These are phyloP conservation scores for Neogale vison DNA, from an alignment of 2,113 vertebrate genomes.

Conservation along the genomic window DNA sequence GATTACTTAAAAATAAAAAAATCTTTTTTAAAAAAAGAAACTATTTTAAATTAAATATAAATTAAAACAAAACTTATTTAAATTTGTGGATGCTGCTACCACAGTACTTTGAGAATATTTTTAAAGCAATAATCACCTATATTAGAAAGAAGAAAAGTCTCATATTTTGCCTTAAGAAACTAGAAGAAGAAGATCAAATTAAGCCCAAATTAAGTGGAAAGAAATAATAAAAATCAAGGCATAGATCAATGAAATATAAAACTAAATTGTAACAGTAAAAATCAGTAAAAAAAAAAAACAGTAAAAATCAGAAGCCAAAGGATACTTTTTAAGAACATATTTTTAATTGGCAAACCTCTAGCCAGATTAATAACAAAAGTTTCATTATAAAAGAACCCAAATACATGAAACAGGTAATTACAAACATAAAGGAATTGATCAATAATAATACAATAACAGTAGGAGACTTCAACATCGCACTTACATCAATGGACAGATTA, in stretches of 20 bases:
- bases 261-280: background rate
- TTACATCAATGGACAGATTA: background rate
- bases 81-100: background rate
- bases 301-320: background rate
- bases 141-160: background rate
- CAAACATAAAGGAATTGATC: background rate
- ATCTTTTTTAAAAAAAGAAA: background rate
- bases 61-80: background rate
- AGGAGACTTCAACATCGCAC: background rate
- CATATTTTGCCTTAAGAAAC: background rate
- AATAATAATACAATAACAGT: background rate
- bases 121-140: background rate
- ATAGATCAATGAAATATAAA: slow-evolving; percentile 19
- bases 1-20: background rate
- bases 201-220: background rate
- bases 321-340: background rate
- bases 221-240: background rate
- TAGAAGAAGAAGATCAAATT: background rate
- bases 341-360: background rate
- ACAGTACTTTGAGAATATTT: background rate
- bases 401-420: background rate
- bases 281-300: background rate
- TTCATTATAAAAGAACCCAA: background rate
- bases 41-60: slow-evolving; percentile 20
- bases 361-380: background rate